These are phyloP conservation scores for Sialis lutaria DNA, from an alignment of 2,888 invertebrate species.

Conservation along the genomic window DNA sequence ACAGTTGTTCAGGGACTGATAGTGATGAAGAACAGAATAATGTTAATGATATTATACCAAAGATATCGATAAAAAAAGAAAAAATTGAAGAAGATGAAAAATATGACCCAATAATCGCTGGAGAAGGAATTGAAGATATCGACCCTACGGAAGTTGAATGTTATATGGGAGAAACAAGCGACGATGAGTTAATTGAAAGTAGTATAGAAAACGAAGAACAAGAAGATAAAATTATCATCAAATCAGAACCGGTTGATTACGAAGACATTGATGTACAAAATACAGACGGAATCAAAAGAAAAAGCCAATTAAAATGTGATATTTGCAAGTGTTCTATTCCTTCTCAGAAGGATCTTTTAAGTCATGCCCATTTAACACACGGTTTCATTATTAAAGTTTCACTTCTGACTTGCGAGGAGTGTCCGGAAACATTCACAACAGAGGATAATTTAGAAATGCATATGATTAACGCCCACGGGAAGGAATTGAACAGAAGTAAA, in stretches of 20 bases:
- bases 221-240: not conserved
- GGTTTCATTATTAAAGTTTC: slow-evolving; percentile 1
- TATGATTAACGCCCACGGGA: not conserved
- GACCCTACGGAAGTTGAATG: slow-evolving; percentile 2
- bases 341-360: not conserved
- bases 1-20: too few relatives aligned
- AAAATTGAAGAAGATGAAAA: not conserved
- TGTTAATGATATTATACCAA: not conserved
- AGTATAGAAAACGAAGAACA: not conserved
- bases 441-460: slow-evolving; percentile 1
- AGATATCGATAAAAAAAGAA: not conserved
- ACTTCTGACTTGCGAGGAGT: slow-evolving; percentile 1
- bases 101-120: not conserved
- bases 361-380: not conserved
- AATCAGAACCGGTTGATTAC: slow-evolving; percentile 2
- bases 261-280: not conserved
- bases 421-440: not conserved
- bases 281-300: not conserved
- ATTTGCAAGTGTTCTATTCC: not conserved
- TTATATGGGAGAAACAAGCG: not conserved
- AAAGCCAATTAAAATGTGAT: not conserved
- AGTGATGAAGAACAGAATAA: too few relatives aligned
- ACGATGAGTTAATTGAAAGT: not conserved
- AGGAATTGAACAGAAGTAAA: not conserved
- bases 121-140: slow-evolving; percentile 1